phyloP scores from a whole-genome alignment of 2,113 vertebrate genomes.

The Paramormyrops kingsleyae region DNA sequence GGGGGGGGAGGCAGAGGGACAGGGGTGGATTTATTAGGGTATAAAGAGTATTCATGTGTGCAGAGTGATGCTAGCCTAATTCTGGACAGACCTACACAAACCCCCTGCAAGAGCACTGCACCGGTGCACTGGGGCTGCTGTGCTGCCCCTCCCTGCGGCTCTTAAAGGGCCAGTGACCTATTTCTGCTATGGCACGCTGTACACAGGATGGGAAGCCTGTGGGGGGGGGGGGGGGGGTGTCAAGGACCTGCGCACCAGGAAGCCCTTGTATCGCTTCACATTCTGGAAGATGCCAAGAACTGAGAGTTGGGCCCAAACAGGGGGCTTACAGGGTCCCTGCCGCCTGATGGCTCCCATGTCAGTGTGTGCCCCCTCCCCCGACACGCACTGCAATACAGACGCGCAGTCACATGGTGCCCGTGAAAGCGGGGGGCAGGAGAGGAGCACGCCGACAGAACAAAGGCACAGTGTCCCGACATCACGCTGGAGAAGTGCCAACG shows the following conservation, averaged over 20 bases:
- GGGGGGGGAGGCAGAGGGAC: background rate
- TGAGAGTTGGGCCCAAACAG: background rate
- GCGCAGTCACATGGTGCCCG: background rate
- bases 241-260: background rate
- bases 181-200: background rate
- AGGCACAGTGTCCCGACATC: background rate
- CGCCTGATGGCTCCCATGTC: background rate
- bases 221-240: background rate
- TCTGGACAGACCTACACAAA: conserved; percentile 42
- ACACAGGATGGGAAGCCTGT: background rate
- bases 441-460: background rate
- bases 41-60: conserved; percentile 47
- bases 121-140: conserved; percentile 8
- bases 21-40: conserved; percentile 44
- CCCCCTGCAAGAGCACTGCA: conserved; percentile 30
- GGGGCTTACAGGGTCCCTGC: background rate
- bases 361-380: background rate
- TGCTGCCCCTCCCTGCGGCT: conserved; percentile 12
- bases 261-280: background rate
- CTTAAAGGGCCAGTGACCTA: conserved; percentile 19
- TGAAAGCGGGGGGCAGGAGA: background rate
- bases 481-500: background rate
- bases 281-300: background rate
- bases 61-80: conserved; percentile 45
- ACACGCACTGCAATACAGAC: background rate